phyloP scores from a whole-genome alignment of 2,113 vertebrate genomes.

The Coryphaenoides rupestris region DNA sequence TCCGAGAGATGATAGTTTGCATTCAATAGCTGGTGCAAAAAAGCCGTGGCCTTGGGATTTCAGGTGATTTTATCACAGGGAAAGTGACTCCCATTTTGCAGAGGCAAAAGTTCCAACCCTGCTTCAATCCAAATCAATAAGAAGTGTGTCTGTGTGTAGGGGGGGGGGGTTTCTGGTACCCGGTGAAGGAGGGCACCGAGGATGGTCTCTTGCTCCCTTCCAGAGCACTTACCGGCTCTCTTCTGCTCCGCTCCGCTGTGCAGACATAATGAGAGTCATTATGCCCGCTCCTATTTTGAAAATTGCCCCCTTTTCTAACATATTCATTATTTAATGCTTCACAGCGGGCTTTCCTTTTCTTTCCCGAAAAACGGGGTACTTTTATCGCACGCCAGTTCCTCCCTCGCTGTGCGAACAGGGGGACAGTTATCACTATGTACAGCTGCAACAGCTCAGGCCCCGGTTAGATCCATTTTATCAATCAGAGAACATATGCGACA shows the following conservation, averaged over 20 bases:
- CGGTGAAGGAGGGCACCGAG: conserved; percentile 47
- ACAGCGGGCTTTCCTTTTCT: conserved; percentile 8
- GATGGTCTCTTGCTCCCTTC: conserved; percentile 34
- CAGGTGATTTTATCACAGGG: neutral
- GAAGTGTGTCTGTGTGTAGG: neutral
- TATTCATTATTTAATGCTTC: conserved; percentile 57
- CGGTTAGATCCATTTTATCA: conserved; percentile 60
- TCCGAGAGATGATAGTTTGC: neutral
- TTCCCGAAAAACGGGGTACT: conserved; percentile 35
- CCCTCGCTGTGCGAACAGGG: conserved; percentile 38
- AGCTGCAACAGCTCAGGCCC: conserved; percentile 63
- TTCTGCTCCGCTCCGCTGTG: conserved; percentile 55
- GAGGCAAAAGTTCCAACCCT: neutral
- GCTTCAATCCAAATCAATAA: neutral
- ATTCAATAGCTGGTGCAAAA: neutral
- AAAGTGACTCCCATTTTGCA: neutral
- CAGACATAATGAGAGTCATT: conserved; percentile 55
- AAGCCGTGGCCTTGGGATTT: neutral
- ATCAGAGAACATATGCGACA: conserved; percentile 61
- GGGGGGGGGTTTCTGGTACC: conserved; percentile 38
- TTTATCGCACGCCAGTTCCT: conserved; percentile 57
- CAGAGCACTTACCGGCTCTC: conserved; percentile 37
- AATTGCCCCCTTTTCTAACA: conserved; percentile 52
- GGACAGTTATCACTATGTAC: conserved; percentile 57
- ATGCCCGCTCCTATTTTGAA: conserved; percentile 52